Evolutionary conservation across 2,113 vertebrate species (phyloP).

Genomic region (Gallinago paraguaiae): DNA sequence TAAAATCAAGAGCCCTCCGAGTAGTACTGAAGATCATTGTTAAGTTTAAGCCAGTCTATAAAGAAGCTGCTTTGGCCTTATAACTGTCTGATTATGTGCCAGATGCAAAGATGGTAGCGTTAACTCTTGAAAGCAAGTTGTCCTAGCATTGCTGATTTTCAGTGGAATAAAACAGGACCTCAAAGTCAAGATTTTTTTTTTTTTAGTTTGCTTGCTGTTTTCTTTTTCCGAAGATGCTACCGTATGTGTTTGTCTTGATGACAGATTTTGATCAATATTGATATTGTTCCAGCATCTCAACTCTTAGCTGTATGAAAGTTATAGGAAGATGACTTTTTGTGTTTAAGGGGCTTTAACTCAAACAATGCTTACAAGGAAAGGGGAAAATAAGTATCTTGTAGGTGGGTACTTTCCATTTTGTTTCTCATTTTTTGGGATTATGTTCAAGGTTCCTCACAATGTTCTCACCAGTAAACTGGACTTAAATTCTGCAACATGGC

Average conservation of each 20-base stretch:
- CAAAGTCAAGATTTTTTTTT: not conserved
- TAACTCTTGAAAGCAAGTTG: not conserved
- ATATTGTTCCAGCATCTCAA: not conserved
- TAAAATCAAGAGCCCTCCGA: fast-evolving
- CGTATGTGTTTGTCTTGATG: not conserved
- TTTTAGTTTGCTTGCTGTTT: not conserved
- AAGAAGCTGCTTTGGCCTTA: not conserved
- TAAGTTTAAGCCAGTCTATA: not conserved
- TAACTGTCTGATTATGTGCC: not conserved
- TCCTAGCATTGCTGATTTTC: not conserved
- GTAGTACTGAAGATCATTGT: not conserved
- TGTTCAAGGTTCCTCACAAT: constrained; percentile 54
- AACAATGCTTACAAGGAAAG: not conserved
- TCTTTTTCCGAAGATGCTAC: not conserved
- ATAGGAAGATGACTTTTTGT: not conserved
- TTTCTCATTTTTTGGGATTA: constrained; percentile 45
- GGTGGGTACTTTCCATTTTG: not conserved
- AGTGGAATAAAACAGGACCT: not conserved
- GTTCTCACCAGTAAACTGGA: constrained; percentile 34
- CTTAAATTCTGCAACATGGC: constrained; percentile 32
- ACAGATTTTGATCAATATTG: not conserved
- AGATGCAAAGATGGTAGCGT: not conserved
- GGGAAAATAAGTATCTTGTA: not conserved
- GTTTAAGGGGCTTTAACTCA: not conserved
- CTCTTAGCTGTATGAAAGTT: not conserved